Conservation (phyloP, 1,140 invertebrate species). For the Drosophila tsacasi region DNA sequence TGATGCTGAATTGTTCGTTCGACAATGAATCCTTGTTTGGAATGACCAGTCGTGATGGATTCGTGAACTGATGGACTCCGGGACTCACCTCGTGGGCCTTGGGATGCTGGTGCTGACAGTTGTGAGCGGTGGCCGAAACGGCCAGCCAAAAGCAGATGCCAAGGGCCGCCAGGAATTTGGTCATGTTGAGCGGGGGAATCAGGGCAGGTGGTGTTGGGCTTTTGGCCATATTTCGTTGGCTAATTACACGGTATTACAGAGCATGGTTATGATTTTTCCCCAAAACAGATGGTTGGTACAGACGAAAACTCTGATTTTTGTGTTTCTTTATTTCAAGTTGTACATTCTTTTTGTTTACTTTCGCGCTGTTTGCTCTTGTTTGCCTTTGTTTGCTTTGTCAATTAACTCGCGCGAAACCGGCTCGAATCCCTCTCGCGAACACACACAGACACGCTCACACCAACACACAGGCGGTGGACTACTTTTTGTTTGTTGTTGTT, state of each 20-base stretch:
- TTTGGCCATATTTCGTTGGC: constrained; percentile 26
- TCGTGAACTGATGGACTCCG: not conserved
- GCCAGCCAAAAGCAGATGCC: constrained; percentile 39
- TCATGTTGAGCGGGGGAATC: constrained; percentile 5
- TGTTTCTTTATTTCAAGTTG: constrained; percentile 3
- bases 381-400: constrained; percentile 66
- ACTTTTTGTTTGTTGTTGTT: constrained; percentile 48
- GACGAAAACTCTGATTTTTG: not conserved
- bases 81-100: constrained; percentile 82
- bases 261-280: constrained; percentile 11
- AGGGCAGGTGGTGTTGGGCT: not conserved
- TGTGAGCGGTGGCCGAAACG: constrained; percentile 57
- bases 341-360: constrained; percentile 41
- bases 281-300: not conserved
- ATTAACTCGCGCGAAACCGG: constrained; percentile 68
- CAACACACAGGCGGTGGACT: constrained; percentile 39
- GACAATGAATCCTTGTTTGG: no score
- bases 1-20: not conserved
- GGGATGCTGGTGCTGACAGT: constrained; percentile 81
- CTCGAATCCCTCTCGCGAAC: constrained; percentile 53
- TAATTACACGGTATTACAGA: constrained; percentile 18
- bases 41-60: not conserved
- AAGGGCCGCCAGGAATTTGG: constrained; percentile 27
- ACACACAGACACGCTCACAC: constrained; percentile 19
- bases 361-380: constrained; percentile 38